Evolutionary conservation across 2,888 invertebrate genomes (phyloP), one percentile per base, ranked within the genome.

Genomic region (Macaria notata): DNA sequence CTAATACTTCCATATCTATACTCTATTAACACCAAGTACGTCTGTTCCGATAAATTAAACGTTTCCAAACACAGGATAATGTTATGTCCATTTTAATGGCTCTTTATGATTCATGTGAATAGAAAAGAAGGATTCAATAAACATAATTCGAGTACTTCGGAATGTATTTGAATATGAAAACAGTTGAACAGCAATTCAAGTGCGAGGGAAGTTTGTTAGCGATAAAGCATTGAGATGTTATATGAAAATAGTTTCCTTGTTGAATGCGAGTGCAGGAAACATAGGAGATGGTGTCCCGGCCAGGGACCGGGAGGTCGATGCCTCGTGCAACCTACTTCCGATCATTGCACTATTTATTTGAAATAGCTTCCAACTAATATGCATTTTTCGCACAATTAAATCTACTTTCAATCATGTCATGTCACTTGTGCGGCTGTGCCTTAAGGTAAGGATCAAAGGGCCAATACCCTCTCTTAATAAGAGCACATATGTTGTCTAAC

Each of bases 171-270:
- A 80, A 78, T 75, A 69, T 64, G 61, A 73, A 75, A 79, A 71
- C 69, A 67, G 68, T 73, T 77, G 63, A 68, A 77, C 56, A 69
- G 67, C 73, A 72, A 76, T 76, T 76, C 71, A 70, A 71, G 60
- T 68, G 66, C 55, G 65, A 66, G 68, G 70, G 66, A 72, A 77
- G 64, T 74, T 71, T 67, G 52, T 48, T 71, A 72, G 70, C 73
- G 69, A 75, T 72, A 71, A 70, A 75, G 70, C 62, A 65, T 58
- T 41, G 63, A 76, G 77, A 72, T 76, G 57, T 71, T 74, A 76
- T 74, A 38, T 45, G 74, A 71, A 75, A 76, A 79, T 78, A 76
- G 76, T 81, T 81, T 80, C 71, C 76, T 71, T 70, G 61, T 63
- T 63, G 61, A 63, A 70, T 67, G 64, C 59, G 56, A 56, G 61